Base-by-base conservation (phyloP, 2,113 vertebrate genomes). In the Amblyornis subalaris region DNA sequence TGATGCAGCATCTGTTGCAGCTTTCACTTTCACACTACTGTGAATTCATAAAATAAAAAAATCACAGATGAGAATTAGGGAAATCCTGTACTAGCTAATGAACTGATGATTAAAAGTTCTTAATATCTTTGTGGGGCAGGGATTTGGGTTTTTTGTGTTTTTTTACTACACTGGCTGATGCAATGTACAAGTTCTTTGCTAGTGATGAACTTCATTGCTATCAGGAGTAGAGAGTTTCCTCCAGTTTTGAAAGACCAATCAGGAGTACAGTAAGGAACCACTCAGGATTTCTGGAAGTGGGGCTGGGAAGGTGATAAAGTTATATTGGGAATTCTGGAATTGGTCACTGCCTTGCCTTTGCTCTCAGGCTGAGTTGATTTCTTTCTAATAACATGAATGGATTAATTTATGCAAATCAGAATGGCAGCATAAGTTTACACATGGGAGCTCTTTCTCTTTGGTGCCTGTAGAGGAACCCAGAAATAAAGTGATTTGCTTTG, bases 41-140 rank as follows among this genome's bases (percentile, higher is more conserved):
- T 74, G 73, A 60, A 60, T 65, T 65, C 69, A 65, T 78, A 55
- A 78, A 65, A 72, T 44, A 35, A 60, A 89, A 82, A 82, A 47
- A 42, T 62, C 7, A 45, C 10, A 51, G 66, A 18, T 36, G 38
- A 93, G 42, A 65, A 70, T 65, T 85, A 76, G 31, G 40, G 18
- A 80, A 89, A 78, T 69, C 33, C 40, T 78, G 29, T 64, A 64
- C 35, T 69, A 58, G 22, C 48, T 90, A 81, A 81, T 28, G 40
- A 87, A n/a, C 23, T 82, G 66, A 29, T 84, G 45, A 79, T 66
- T 82, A 82, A 91, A 92, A 88, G 17, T 24, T 85, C 76, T 73
- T 82, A 28, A 24, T 76, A 42, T 50, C 20, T n/a, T 78, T 44
- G 15, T 54, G 55, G 16, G 11, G 31, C 10, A 23, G 54, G 17